A percentile compares a stretch with the other conserved stretches of the same genome.
These are phyloP conservation scores for Ceriagrion tenellum DNA, from an alignment of 2,888 invertebrate species.

Conservation along the genomic window DNA sequence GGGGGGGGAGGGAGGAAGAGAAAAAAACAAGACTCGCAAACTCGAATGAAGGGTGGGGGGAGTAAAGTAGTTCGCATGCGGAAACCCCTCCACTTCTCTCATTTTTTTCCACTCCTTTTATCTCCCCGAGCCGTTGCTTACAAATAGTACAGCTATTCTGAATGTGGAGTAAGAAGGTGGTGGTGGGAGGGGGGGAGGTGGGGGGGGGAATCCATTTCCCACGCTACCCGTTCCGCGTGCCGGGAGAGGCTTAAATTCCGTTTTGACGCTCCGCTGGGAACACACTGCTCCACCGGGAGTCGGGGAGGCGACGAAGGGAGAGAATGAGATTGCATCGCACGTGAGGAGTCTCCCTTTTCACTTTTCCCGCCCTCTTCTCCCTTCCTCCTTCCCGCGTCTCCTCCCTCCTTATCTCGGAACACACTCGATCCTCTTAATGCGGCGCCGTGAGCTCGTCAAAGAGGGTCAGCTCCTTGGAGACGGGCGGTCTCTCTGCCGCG, in stretches of 20 bases:
- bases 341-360: slow-evolving; percentile 13
- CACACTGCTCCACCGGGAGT: not conserved
- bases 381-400: not conserved
- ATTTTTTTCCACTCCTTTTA: not conserved
- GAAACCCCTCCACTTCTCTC: not conserved
- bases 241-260: slow-evolving; percentile 40
- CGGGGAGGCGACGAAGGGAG: not conserved
- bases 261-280: slow-evolving; percentile 62
- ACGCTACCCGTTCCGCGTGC: slow-evolving; percentile 56
- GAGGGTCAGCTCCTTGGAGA: not conserved
- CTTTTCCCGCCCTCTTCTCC: slow-evolving; percentile 63
- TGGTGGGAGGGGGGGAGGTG: not conserved
- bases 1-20: not conserved
- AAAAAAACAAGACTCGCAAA: not conserved
- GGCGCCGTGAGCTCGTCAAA: not conserved
- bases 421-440: not conserved
- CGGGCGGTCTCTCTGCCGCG: not conserved
- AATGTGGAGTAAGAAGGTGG: slow-evolving; percentile 39
- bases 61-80: not conserved
- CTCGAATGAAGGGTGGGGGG: not conserved
- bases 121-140: slow-evolving; percentile 13
- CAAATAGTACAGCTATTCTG: slow-evolving; percentile 64
- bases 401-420: not conserved
- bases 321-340: slow-evolving; percentile 46
- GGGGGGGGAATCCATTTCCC: slow-evolving; percentile 38